These are phyloP conservation scores for Mastigias papua DNA, from an alignment of 30 jellyfish, hydroid and myxozoan genomes.

Conservation along the genomic window DNA sequence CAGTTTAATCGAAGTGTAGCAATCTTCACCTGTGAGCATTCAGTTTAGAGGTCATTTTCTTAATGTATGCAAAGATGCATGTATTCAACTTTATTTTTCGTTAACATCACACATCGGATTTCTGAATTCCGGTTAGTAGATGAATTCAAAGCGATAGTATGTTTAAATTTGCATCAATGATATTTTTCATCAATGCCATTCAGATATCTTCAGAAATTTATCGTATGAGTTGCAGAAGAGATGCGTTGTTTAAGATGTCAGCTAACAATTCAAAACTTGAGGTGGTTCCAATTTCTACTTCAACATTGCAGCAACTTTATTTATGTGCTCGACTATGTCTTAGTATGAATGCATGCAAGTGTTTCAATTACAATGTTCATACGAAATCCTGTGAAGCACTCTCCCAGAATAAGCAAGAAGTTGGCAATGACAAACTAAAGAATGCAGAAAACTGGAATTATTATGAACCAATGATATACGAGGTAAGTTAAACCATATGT, in stretches of 20 bases:
- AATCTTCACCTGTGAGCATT: no score
- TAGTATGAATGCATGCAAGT: background rate
- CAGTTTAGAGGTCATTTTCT: no score
- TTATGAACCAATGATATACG: slow-evolving; percentile 8
- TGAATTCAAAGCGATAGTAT: background rate
- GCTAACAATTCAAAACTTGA: slow-evolving; percentile 2
- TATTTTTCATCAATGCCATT: background rate
- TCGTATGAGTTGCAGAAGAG: slow-evolving; percentile 23
- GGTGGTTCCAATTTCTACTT: background rate
- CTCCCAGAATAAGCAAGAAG: background rate
- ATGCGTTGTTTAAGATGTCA: background rate
- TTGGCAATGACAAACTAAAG: background rate
- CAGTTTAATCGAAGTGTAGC: no score
- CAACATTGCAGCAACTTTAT: background rate
- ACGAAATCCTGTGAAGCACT: slow-evolving; percentile 1
- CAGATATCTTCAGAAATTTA: background rate
- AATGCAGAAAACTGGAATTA: slow-evolving; percentile 2
- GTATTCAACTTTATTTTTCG: no score
- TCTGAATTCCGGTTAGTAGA: no score
- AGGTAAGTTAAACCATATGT: background rate
- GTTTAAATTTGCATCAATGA: background rate
- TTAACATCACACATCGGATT: no score
- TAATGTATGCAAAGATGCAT: no score
- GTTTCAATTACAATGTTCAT: slow-evolving; percentile 19
- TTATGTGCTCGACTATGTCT: slow-evolving; percentile 9